phyloP scores from a whole-genome alignment of 2,888 invertebrate species.

The Antheraea assamensis region DNA sequence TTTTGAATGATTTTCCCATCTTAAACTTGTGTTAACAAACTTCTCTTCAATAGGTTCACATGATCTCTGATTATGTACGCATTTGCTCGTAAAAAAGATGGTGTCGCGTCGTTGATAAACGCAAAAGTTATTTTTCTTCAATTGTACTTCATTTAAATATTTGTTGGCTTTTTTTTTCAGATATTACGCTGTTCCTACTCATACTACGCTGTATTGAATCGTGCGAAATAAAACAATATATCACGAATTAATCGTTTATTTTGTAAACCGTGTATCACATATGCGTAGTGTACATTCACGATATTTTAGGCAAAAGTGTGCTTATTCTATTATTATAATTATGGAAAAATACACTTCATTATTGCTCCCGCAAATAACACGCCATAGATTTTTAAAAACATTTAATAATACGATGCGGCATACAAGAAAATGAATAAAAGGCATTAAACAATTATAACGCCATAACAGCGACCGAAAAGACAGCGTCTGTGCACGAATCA shows the following conservation, averaged over 20 bases:
- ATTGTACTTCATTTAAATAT: neutral
- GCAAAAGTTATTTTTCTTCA: neutral
- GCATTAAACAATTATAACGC: neutral
- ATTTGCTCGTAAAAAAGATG: neutral
- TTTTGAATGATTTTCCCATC: too few species aligned
- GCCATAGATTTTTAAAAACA: slow-evolving; percentile 2
- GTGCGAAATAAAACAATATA: slow-evolving; percentile 45
- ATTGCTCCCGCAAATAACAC: slow-evolving; percentile 29
- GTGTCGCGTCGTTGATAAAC: neutral
- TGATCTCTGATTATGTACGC: neutral
- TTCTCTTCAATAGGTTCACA: neutral
- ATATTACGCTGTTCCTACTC: slow-evolving; percentile 72
- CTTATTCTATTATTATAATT: slow-evolving; percentile 47
- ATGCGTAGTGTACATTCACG: slow-evolving; percentile 77
- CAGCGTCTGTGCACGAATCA: neutral
- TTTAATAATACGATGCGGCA: neutral
- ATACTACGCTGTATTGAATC: slow-evolving; percentile 72
- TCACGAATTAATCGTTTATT: slow-evolving; percentile 72
- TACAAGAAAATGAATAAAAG: slow-evolving; percentile 4
- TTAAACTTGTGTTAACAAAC: too few species aligned
- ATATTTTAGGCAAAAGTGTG: slow-evolving; percentile 78
- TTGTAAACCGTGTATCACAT: slow-evolving; percentile 80
- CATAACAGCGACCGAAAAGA: neutral
- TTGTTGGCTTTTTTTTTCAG: slow-evolving; percentile 49
- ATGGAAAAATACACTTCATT: slow-evolving; percentile 58